Evolutionary conservation across 2,113 vertebrate species (phyloP).

Genomic region (Seriola aureovittata): DNA sequence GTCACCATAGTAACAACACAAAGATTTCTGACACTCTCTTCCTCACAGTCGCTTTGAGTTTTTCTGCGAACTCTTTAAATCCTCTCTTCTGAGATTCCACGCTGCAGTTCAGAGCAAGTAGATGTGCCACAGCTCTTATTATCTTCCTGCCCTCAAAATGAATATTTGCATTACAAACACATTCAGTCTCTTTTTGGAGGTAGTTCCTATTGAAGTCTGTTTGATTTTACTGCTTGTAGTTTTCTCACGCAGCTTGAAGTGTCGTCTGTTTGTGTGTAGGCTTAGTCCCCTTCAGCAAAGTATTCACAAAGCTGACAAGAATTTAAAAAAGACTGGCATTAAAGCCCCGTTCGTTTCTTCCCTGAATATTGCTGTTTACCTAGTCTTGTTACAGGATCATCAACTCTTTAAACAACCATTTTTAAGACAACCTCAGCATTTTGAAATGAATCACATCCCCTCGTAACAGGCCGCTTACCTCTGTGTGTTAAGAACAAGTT

Average conservation of each 20-base stretch:
- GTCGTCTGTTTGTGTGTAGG: slow-evolving; percentile 30
- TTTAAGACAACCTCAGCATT: background rate
- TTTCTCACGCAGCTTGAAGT: slow-evolving; percentile 42
- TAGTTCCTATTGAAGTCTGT: slow-evolving; percentile 40
- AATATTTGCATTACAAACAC: slow-evolving; percentile 69
- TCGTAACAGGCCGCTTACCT: background rate
- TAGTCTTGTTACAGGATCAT: slow-evolving; percentile 1
- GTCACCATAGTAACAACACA: slow-evolving; percentile 75
- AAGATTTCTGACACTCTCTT: slow-evolving; percentile 62
- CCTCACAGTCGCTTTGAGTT: slow-evolving; percentile 43
- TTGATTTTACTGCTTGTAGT: slow-evolving; percentile 48
- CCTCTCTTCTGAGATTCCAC: slow-evolving; percentile 41
- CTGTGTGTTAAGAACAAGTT: background rate
- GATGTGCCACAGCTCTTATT: slow-evolving; percentile 43
- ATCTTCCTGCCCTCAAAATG: slow-evolving; percentile 27
- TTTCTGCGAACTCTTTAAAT: slow-evolving; percentile 39
- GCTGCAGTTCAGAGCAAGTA: slow-evolving; percentile 39
- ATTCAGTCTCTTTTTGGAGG: slow-evolving; percentile 14
- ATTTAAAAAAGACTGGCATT: background rate
- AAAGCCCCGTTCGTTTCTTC: slow-evolving; percentile 36
- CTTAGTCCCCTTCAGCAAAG: slow-evolving; percentile 10
- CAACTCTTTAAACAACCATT: slow-evolving; percentile 6
- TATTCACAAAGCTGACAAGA: slow-evolving; percentile 31
- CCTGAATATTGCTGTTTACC: slow-evolving; percentile 19
- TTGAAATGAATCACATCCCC: background rate